Conservation (phyloP, 2,113 vertebrate genomes). For the Pachycephala philippinensis region DNA sequence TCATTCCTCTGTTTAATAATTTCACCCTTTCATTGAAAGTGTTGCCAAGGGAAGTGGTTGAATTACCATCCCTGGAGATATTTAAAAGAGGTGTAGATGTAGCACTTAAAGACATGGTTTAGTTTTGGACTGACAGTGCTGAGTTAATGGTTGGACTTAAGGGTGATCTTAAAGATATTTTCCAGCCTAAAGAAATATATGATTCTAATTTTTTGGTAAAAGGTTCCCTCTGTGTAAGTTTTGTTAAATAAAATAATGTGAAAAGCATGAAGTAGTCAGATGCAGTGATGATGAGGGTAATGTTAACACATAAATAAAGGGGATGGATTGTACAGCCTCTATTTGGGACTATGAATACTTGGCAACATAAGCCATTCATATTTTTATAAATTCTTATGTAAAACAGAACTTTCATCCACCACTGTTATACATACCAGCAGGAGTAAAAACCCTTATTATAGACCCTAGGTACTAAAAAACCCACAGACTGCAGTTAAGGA, state of each 20-base stretch:
- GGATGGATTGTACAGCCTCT: not conserved
- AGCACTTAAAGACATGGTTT: not conserved
- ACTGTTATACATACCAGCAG: not conserved
- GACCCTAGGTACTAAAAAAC: not conserved
- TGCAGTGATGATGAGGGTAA: not conserved
- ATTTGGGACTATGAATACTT: not conserved
- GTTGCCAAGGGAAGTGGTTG: not conserved
- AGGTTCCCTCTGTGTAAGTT: not conserved
- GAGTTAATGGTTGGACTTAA: not conserved
- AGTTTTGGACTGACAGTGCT: not conserved
- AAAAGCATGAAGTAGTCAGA: not conserved
- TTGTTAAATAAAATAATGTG: not conserved
- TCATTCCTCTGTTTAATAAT: not conserved
- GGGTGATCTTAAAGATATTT: not conserved
- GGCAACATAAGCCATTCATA: not conserved
- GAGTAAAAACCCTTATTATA: not conserved
- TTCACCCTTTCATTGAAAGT: not conserved
- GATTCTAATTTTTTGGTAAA: not conserved
- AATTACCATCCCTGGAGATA: not conserved
- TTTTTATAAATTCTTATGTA: not conserved
- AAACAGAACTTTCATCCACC: not conserved
- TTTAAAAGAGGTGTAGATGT: not conserved
- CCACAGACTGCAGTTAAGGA: not conserved
- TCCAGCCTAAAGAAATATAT: not conserved
- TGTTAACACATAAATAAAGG: not conserved